These are phyloP conservation scores for Chelonus formosanus DNA, from an alignment of 2,888 invertebrate genomes.

Conservation along the genomic window DNA sequence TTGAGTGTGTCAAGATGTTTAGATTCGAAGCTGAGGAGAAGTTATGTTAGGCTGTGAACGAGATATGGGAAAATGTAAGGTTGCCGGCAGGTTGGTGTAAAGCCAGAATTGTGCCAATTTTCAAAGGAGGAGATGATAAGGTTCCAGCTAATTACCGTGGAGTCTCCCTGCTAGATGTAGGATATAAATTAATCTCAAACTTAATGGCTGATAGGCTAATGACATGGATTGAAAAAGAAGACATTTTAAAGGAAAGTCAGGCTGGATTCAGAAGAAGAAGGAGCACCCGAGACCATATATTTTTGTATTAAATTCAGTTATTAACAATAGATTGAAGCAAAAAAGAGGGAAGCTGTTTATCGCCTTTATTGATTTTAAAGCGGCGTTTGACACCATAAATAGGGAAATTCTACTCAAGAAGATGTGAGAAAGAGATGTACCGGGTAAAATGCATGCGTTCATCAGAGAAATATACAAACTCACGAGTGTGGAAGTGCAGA, in stretches of 20 bases:
- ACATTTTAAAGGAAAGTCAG: background rate
- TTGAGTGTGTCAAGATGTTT: too few relatives aligned
- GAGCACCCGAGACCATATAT: background rate
- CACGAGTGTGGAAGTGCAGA: background rate
- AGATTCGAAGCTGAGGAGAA: too few relatives aligned
- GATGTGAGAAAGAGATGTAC: background rate
- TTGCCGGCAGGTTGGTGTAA: background rate
- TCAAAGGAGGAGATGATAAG: background rate
- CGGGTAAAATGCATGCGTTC: background rate
- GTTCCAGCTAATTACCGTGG: background rate
- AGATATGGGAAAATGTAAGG: background rate
- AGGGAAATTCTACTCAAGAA: background rate
- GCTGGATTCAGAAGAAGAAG: background rate
- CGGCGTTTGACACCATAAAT: background rate
- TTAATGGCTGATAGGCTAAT: background rate
- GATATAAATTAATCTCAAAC: background rate
- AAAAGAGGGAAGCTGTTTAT: background rate
- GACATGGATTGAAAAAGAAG: background rate
- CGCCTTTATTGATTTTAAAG: background rate
- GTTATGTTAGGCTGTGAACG: too few relatives aligned
- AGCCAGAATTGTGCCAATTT: conserved; percentile 1
- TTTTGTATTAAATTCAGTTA: background rate
- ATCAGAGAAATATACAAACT: background rate
- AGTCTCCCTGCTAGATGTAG: background rate
- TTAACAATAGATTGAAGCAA: background rate